These are phyloP conservation scores for Ctenodactylus gundi DNA, from an alignment of 2,113 vertebrate genomes.

Conservation along the genomic window DNA sequence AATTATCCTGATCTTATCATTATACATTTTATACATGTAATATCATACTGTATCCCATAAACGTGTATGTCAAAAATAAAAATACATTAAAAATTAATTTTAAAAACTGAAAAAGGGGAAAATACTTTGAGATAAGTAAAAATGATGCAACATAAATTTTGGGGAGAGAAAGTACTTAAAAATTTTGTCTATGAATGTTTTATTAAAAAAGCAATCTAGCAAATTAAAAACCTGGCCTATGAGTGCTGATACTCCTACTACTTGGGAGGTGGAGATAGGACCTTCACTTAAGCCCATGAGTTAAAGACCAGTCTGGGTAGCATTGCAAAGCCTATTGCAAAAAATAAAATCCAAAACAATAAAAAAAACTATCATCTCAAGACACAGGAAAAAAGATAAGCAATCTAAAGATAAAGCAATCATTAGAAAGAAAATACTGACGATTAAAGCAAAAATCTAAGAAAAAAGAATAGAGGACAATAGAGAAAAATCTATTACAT, in stretches of 20 bases:
- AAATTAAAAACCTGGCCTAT: neutral
- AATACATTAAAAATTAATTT: neutral
- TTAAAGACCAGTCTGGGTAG: neutral
- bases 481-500: neutral
- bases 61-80: neutral
- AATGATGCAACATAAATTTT: neutral
- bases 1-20: neutral
- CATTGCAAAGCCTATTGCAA: neutral
- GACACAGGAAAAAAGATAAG: neutral
- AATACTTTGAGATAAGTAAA: neutral
- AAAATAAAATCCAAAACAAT: neutral
- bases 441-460: neutral
- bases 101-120: neutral
- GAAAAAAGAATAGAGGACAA: neutral
- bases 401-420: constrained; percentile 9
- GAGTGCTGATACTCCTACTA: neutral
- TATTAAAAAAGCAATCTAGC: neutral
- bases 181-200: neutral
- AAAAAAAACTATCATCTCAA: neutral
- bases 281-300: neutral
- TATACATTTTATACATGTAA: neutral
- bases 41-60: neutral
- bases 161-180: neutral
- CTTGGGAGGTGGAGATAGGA: neutral
- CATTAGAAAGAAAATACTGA: neutral